Base-by-base conservation (phyloP, 1,140 invertebrate genomes). In the Eurosta solidaginis region DNA sequence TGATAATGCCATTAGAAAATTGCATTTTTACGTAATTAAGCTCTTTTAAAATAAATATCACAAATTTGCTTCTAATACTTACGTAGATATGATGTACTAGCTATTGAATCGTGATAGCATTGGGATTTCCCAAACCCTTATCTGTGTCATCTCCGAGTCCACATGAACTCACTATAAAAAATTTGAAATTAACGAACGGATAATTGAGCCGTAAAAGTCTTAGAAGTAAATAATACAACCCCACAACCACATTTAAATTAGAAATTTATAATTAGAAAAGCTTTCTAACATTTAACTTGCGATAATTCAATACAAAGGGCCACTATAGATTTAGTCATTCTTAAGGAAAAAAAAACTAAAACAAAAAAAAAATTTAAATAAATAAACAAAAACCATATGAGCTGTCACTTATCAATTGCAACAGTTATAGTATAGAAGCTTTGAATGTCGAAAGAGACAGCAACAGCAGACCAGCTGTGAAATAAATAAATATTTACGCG, bases 401-500 rank as follows among this genome's bases (percentile, higher is more conserved):
- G 33, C 5, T 6, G 33, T 17, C 25, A 6, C 33, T 36, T 42
- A 68, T 29, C 33, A 68, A n/a, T 40, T 20, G 59, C n/a, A 33
- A 22, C 22, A 12, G 54, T 33, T 1, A 22, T 29, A 40, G 22
- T 40, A 5, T 22, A 40, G n/a, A 36, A 10, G 1, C 17, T 42
- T 52, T 52, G 33, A 68, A 20, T 68, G 27, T 68, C 14, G 5
- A 20, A 68, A 12, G 7, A 20, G 59, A 14, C 59, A 40, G 17
- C 17, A 36, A 63, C 59, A 63, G 29, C 59, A 40, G 33, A n/a
- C 33, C 59, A n/a, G 17, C 33, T 42, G 1, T 22, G 33, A 36
- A 68, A 12, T 68, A 68, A 68, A 12, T 68, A 68, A 68, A 68
- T 68, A 68, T 68, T 68, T 42, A 42, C 59, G 27, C 20, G 25